Evolutionary conservation across 2,888 invertebrate species (phyloP), one percentile per base, ranked within the genome.

Genomic region (Cheilosia impressa): DNA sequence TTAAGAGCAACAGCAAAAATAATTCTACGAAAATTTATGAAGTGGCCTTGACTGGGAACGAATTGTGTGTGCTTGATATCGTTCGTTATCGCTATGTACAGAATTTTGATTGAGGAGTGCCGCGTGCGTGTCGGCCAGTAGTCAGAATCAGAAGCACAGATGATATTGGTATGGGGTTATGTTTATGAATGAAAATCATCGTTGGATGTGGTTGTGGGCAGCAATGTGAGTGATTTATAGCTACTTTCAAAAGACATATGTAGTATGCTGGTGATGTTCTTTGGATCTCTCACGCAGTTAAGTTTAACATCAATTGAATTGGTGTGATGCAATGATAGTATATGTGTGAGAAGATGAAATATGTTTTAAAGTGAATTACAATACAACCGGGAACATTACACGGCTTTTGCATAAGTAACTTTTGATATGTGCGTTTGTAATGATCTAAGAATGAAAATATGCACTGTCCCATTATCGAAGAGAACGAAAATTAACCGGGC

Each of bases 21-120:
- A 76, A 17, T 60, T 60, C 19, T 57, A 45, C 62, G 45, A 83
- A 62, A 22, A 27, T 17, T 34, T 43, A 50, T 71, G 58, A 84
- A 73, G 47, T 79, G 78, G 73, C 83, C 83, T 84, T 84, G 83
- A 60, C 50, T 69, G 22, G 69, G 68, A 79, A 53, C 41, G 57
- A 73, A 65, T 58, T 58, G 55, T 73, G 78, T 57, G 45, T 58
- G 38, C 13, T 13, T 38, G 38, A 38, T 38, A 13, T 38, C 38
- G 38, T 38, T 38, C 38, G 38, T 38, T 38, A 38, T 38, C 38
- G 38, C 38, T 13, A 38, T 13, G 38, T 38, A 77, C 31, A 22
- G 66, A 77, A 62, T 68, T 68, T 50, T 34, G 45, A 58, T 68
- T 73, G 43, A 50, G 63, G 71, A 66, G 72, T 77, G 73, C 78